Conservation (phyloP, 2,113 vertebrate genomes). For the Dipodomys stephensi region DNA sequence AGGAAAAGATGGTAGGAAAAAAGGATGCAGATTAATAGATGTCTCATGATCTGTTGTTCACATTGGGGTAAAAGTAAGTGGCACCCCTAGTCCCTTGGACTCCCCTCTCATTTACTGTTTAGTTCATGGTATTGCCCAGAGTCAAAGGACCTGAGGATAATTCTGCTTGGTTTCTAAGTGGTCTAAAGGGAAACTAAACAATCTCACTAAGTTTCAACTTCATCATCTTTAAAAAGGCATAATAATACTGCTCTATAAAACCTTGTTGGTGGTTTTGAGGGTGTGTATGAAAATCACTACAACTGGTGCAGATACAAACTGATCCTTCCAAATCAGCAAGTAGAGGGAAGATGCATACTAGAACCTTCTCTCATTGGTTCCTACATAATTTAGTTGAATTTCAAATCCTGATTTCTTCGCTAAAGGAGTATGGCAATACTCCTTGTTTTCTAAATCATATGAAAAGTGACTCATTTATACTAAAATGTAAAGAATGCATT, state of each 20-base stretch:
- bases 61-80: neutral
- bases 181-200: neutral
- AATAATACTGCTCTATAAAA: neutral
- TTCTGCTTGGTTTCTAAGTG: neutral
- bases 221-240: neutral
- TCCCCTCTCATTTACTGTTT: neutral
- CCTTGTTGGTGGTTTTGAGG: neutral
- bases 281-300: neutral
- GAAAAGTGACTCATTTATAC: neutral
- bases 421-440: neutral
- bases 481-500: neutral
- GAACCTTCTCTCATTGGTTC: neutral
- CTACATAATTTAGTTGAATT: neutral
- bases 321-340: neutral
- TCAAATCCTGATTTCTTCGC: neutral
- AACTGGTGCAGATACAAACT: neutral
- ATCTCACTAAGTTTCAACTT: neutral
- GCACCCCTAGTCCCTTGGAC: neutral
- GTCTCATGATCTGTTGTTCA: neutral
- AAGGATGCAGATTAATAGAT: neutral
- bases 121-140: neutral
- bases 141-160: neutral
- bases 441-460: neutral
- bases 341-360: neutral
- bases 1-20: neutral